Evolutionary conservation across 2,113 vertebrate species (phyloP), one percentile per base, ranked within the genome.

Genomic region (Cebidichthys violaceus): DNA sequence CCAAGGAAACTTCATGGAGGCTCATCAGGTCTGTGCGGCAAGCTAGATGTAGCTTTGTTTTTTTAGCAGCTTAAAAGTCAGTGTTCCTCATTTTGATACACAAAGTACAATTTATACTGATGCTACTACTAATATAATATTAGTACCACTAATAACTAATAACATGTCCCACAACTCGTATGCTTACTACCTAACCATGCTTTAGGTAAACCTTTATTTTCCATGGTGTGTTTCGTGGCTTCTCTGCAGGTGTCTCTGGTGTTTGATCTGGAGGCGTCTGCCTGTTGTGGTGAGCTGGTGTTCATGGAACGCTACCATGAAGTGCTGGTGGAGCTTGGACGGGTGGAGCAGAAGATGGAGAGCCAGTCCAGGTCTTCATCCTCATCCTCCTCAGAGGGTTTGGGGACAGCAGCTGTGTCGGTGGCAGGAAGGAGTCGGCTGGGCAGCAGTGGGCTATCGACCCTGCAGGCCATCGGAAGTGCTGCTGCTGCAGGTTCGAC

Each of bases 251-350:
- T 99, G 84, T 96, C 95, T 61, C 92, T 96, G 85, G 96, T 96
- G 92, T 99, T 99, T 77, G 94, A 96, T 64, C 90, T 99, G 82
- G 95, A 96, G 83, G 89, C 95, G 0, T 96, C 97, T 0, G 91
- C 94, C 18, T 96, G 95, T 67, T 95, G 94, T 3, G 96, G 97
- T 1, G 98, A 99, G 79, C 90, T 99, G 77, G 89, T 96, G 83
- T 99, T 99, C 82, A 95, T 99, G 96, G 97, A 99, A 82, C 93
- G 95, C 66, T 99, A 99, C 88, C 95, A 95, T 70, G 96, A 98
- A 18, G 96, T 98, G 0, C 94, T 98, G 82, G 86, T 47, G 79
- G 97, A 99, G 89, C 93, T 99, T 82, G 94, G 92, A 4, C 95
- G 73, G 59, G 97, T 99, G 82, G 98, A 99, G 89, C 96, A 98